Percentiles rank a stretch among this genome's conserved stretches.
phyloP scores from a whole-genome alignment of 2,888 invertebrate genomes.

The Panzeria rudis region DNA sequence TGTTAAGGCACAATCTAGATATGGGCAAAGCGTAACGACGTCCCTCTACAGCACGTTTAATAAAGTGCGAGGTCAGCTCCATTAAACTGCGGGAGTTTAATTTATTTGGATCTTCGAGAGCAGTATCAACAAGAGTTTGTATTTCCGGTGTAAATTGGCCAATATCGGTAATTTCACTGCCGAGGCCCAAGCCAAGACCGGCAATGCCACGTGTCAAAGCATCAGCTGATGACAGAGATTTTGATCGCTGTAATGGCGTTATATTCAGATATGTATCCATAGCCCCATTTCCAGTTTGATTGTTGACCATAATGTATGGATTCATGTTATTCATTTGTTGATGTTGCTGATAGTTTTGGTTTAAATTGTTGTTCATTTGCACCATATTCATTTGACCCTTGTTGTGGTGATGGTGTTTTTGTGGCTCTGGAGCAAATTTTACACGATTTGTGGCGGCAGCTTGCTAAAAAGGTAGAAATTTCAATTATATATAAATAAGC shows the following conservation, averaged over 20 bases:
- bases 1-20: conserved; percentile 92
- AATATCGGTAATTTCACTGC: conserved; percentile 90
- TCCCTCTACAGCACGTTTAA: conserved; percentile 92
- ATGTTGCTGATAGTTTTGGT: conserved; percentile 74
- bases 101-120: conserved; percentile 92
- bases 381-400: conserved; percentile 74
- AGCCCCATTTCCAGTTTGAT: conserved; percentile 65
- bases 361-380: conserved; percentile 75
- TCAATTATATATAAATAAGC: background rate
- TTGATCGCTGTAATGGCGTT: conserved; percentile 88
- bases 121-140: conserved; percentile 89
- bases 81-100: conserved; percentile 90
- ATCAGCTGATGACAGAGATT: conserved; percentile 91
- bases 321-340: conserved; percentile 72
- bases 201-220: conserved; percentile 88
- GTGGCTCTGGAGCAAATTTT: conserved; percentile 83
- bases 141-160: conserved; percentile 90
- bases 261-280: conserved; percentile 79
- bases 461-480: conserved; percentile 69
- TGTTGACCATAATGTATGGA: conserved; percentile 73
- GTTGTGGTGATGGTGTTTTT: conserved; percentile 79
- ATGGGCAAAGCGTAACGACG: conserved; percentile 90
- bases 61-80: conserved; percentile 92
- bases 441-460: conserved; percentile 81
- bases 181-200: conserved; percentile 86